Evolutionary conservation across 2,888 invertebrate species (phyloP).

Genomic region (Stenotaenia linearis): DNA sequence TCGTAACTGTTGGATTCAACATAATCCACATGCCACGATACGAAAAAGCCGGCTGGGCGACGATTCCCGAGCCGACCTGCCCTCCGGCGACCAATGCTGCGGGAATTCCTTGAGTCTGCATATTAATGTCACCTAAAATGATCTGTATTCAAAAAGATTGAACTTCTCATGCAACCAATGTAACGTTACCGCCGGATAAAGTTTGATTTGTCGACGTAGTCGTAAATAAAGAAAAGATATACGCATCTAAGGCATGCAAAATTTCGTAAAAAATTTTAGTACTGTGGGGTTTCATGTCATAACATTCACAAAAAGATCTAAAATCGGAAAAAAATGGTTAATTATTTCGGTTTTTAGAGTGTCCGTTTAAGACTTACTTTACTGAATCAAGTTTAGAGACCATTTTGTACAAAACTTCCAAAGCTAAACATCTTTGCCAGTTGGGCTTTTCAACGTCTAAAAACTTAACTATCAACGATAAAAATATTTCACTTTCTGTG

Average conservation of each 20-base stretch:
- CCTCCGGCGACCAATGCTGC: no score
- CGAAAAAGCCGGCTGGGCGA: conserved; percentile 85
- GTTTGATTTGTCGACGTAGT: conserved; percentile 5
- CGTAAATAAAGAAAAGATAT: conserved; percentile 76
- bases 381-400: conserved; percentile 79
- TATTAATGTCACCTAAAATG: no score
- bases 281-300: conserved; percentile 78
- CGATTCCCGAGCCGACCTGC: conserved; percentile 75
- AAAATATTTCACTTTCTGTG: conserved; percentile 97
- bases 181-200: conserved; percentile 26
- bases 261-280: conserved; percentile 69
- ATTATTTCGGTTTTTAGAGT: neutral
- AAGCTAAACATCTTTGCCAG: conserved; percentile 91
- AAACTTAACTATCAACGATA: conserved; percentile 94
- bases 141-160: no score
- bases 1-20: conserved; percentile 73
- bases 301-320: conserved; percentile 85
- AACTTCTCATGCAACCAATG: neutral
- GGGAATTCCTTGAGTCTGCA: conserved; percentile 56
- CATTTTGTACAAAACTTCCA: conserved; percentile 94
- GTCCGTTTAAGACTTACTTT: conserved; percentile 48
- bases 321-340: no score
- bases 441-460: conserved; percentile 91
- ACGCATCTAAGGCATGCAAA: conserved; percentile 85
- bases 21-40: conserved; percentile 90